Evolutionary conservation across 2,113 vertebrate species (phyloP).

Genomic region (Orthonyx spaldingii): DNA sequence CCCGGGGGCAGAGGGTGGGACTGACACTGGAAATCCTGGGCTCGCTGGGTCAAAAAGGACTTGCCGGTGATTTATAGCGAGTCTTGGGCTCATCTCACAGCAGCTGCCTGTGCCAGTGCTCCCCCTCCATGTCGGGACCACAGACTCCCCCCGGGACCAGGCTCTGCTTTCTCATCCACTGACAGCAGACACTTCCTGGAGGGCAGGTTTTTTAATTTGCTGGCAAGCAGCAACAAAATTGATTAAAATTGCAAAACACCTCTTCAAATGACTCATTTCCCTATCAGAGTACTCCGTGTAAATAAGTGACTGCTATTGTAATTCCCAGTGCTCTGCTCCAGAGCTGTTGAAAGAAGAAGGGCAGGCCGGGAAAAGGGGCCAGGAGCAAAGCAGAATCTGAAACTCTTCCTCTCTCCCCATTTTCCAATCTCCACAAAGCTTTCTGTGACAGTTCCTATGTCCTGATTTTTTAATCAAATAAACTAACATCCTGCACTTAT

Average conservation of each 20-base stretch:
- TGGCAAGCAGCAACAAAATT: neutral
- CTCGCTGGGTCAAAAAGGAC: neutral
- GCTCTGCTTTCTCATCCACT: neutral
- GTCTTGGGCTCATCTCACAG: neutral
- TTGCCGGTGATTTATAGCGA: neutral
- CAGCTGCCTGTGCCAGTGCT: neutral
- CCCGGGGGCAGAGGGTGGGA: neutral
- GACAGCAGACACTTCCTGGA: slow-evolving; percentile 6
- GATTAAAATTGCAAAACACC: slow-evolving; percentile 57
- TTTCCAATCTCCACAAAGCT: neutral
- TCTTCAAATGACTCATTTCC: slow-evolving; percentile 1
- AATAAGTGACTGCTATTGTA: neutral
- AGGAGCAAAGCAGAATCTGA: neutral
- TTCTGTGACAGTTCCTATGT: neutral
- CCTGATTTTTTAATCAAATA: neutral
- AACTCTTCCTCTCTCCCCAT: neutral
- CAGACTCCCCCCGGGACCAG: fast-evolving
- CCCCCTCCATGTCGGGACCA: neutral
- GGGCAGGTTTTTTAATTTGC: slow-evolving; percentile 56
- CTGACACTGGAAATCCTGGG: neutral
- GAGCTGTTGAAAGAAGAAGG: neutral
- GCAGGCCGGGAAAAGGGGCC: neutral
- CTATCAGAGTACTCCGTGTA: neutral
- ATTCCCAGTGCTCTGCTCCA: neutral
- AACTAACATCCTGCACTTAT: neutral